Evolutionary conservation across 2,888 invertebrate species (phyloP).

Genomic region (Acanthopleura granulata): DNA sequence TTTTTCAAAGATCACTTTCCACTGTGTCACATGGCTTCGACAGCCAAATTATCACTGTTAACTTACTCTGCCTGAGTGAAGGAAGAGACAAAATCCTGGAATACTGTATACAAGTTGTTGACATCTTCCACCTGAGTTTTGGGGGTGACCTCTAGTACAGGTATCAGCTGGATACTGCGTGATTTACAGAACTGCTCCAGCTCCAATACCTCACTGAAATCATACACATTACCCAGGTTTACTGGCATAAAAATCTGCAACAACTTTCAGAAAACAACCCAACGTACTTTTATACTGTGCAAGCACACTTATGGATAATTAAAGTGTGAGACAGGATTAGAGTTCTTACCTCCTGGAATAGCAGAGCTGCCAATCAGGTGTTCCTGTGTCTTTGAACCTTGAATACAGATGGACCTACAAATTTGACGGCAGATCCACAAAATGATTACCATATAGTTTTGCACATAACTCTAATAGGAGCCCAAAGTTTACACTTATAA

Average conservation of each 20-base stretch:
- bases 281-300: not conserved
- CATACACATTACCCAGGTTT: not conserved
- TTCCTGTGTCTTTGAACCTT: slow-evolving; percentile 38
- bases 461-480: too few relatives aligned
- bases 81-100: slow-evolving; percentile 73
- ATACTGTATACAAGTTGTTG: slow-evolving; percentile 72
- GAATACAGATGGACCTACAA: slow-evolving; percentile 26
- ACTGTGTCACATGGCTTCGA: too few relatives aligned
- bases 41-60: too few relatives aligned
- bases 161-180: slow-evolving; percentile 73
- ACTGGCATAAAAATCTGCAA: slow-evolving; percentile 19
- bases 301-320: too few relatives aligned
- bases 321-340: too few relatives aligned
- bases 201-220: slow-evolving; percentile 73
- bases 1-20: too few relatives aligned
- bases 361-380: slow-evolving; percentile 59
- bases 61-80: slow-evolving; percentile 73
- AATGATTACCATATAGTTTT: too few relatives aligned
- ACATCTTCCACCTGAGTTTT: slow-evolving; percentile 72
- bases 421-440: not conserved
- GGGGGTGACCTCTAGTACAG: slow-evolving; percentile 74
- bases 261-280: not conserved
- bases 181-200: slow-evolving; percentile 74
- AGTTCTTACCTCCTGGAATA: slow-evolving; percentile 55
- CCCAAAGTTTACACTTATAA: too few relatives aligned